Evolutionary conservation across 2,797 vertebrate genomes (phyloP), one percentile per base, ranked within the genome.

Genomic region (Sebastes dallii): DNA sequence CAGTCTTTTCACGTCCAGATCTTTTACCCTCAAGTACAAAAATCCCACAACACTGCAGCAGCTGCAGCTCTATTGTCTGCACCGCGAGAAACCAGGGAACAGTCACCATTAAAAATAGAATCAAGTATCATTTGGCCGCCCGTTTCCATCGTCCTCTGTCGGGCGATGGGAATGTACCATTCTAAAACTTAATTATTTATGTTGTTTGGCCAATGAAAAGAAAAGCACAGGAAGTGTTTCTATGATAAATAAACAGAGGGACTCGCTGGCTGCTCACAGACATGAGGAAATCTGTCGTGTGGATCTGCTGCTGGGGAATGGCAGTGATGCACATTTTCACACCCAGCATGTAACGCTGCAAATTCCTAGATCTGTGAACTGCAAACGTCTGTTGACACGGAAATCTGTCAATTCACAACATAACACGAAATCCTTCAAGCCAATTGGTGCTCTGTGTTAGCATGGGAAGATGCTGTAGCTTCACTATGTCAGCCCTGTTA

Each of bases 321-420:
- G 86, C 81, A 76, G 50, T 52, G 87, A 85, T 75, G 89, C 88
- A 89, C 82, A 70, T n/a, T 83, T 92, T 92, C 91, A 92, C 93
- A 91, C 90, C 82, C 89, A 67, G 82, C 90, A 77, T 77, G 87
- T 18, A 75, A 69, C 60, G 72, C 86, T 76, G 84, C 88, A 86
- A 54, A 91, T 64, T 77, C 68, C n/a, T 24, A 70, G 73, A 89
- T 92, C 90, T 89, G 93, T 88, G 90, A 90, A 89, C 84, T 8
- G 78, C 80, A 68, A 93, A 88, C 93, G 91, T 94, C 93, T 94
- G 93, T 84, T 82, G 84, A 83, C 86, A 74, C 72, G 52, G 30
- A 54, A 89, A 89, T 88, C 91, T 90, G 93, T 88, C 89, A 89
- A 6, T 71, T 91, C 81, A 79, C 89, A 32, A 75, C 86, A 83